Evolutionary conservation across 2,888 invertebrate species (phyloP).

Genomic region (Himalopsyche tibetana): DNA sequence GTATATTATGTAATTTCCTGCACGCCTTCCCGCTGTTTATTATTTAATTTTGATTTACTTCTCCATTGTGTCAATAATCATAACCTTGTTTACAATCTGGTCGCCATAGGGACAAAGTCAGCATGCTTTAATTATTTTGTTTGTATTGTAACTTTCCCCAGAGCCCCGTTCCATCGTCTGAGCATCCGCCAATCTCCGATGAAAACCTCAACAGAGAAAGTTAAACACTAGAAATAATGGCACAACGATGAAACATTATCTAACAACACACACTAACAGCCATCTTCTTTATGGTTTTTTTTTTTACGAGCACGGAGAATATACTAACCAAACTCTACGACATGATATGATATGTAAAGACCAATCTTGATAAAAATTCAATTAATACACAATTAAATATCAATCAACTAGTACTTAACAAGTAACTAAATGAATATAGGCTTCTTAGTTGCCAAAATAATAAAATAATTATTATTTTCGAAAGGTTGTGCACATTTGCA

Average conservation of each 20-base stretch:
- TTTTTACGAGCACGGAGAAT: slow-evolving; percentile 46
- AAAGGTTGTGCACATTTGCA: too few relatives aligned
- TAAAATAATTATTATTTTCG: too few relatives aligned
- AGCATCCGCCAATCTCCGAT: slow-evolving; percentile 81
- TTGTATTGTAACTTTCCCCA: slow-evolving; percentile 71
- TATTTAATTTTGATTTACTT: neutral
- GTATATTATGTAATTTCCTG: neutral
- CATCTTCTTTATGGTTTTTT: slow-evolving; percentile 44
- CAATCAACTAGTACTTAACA: too few relatives aligned
- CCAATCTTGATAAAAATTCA: slow-evolving; percentile 7
- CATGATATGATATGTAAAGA: neutral
- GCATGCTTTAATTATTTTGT: slow-evolving; percentile 52
- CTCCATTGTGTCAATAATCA: neutral
- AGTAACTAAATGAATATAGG: too few relatives aligned
- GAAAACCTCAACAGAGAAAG: slow-evolving; percentile 85
- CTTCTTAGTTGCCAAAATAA: too few relatives aligned
- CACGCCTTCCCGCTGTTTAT: neutral
- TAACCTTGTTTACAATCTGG: slow-evolving; percentile 1
- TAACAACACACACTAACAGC: slow-evolving; percentile 61
- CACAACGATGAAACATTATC: slow-evolving; percentile 51
- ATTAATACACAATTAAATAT: neutral
- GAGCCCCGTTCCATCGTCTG: slow-evolving; percentile 82
- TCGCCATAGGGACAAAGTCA: neutral
- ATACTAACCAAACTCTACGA: slow-evolving; percentile 38
- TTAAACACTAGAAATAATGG: slow-evolving; percentile 68